Base-by-base conservation (phyloP, 2,888 invertebrate species). In the Zygothrica quintamaculata region DNA sequence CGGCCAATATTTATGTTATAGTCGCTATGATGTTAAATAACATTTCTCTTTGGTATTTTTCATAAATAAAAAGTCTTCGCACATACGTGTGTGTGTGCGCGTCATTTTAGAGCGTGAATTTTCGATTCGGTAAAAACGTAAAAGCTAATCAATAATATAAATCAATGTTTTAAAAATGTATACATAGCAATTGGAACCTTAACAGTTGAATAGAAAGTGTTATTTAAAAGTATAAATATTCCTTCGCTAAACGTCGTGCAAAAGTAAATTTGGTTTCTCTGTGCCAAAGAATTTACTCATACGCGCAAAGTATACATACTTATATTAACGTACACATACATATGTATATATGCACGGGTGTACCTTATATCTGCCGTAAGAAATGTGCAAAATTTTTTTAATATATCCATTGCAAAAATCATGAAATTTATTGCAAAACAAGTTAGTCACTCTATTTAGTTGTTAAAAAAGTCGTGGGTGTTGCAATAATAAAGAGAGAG, bases 311-410 rank as follows among this genome's bases (percentile, higher is more conserved):
- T 29, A 68, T 47, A 57, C 44, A 37, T 9, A 16, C 5, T 16
- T 16, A 16, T 31, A 22, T 50, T 34, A 56, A 55, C 62, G 61
- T 42, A 65, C 58, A 59, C 33, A 67, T 58, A 18, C 39, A 39
- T 57, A 47, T 53, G 39, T 47, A 51, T 65, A 43, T 56, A 26
- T 56, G 56, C 48, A 65, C 44, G 62, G 62, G 68, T 56, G 51
- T 56, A 48, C 69, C 47, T n/a, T 53, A 65, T 71, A 70, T 64
- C 70, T 76, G 61, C 73, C 82, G 67, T 67, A 64, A 65, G 70
- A 79, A 79, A 82, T 85, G 86, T 80, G 86, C 77, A 74, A 79
- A 80, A 77, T 68, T 79, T 51, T n/a, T 71, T 46, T 52, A 50
- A 74, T 75, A 77, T 64, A 74, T 67, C 55, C 33, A 65, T 67